These are phyloP conservation scores for Drosophila pachea DNA, from an alignment of 1,140 invertebrate genomes.

Conservation along the genomic window DNA sequence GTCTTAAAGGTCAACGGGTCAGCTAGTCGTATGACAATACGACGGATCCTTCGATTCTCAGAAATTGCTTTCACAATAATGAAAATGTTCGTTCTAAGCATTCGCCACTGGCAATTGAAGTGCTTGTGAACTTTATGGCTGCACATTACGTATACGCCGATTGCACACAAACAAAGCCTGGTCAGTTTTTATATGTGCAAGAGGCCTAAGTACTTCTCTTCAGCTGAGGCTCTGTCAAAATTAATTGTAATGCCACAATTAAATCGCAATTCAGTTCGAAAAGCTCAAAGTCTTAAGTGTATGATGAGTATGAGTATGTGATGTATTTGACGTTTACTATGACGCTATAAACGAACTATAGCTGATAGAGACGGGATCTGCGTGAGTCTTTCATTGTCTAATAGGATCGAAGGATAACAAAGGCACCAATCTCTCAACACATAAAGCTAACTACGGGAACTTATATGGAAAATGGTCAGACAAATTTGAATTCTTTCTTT, in stretches of 20 bases:
- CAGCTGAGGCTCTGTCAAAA: conserved; percentile 35
- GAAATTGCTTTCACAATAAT: not conserved
- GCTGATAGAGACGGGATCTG: too few species aligned
- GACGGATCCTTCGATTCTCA: not conserved
- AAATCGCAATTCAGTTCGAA: conserved; percentile 49
- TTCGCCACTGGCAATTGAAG: conserved; percentile 14
- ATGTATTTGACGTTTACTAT: too few species aligned
- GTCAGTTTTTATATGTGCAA: conserved; percentile 1
- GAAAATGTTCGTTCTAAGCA: not conserved
- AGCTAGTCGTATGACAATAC: too few species aligned
- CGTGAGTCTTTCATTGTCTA: too few species aligned
- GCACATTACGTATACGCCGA: conserved; percentile 60
- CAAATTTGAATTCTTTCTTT: conserved; percentile 2
- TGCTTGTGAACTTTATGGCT: conserved; percentile 41
- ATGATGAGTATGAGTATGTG: too few species aligned
- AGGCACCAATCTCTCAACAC: too few species aligned
- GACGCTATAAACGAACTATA: too few species aligned
- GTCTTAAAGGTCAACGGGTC: too few species aligned
- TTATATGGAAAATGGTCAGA: too few species aligned
- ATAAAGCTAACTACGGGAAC: too few species aligned
- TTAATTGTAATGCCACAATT: conserved; percentile 63
- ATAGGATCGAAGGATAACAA: too few species aligned
- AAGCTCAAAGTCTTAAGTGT: too few species aligned
- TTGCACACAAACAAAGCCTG: conserved; percentile 10
- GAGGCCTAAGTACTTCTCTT: conserved; percentile 6